phyloP scores from a whole-genome alignment of 1,140 invertebrate genomes.

The Drosophila pallidifrons region DNA sequence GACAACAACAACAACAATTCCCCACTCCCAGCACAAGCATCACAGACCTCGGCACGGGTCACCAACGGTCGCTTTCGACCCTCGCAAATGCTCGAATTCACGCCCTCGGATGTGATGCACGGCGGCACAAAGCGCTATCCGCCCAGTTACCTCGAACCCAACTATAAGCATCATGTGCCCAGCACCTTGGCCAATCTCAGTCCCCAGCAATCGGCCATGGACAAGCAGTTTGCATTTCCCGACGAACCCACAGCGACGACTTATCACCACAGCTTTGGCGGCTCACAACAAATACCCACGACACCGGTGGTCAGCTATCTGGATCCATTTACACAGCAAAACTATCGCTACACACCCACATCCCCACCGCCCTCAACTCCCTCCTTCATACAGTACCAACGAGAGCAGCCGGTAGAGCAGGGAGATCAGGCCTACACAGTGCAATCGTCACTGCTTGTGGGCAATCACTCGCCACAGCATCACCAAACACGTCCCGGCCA shows the following conservation, averaged over 20 bases:
- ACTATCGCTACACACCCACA: slow-evolving; percentile 62
- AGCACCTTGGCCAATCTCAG: slow-evolving; percentile 37
- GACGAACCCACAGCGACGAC: slow-evolving; percentile 12
- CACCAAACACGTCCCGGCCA: slow-evolving; percentile 36
- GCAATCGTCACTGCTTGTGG: slow-evolving; percentile 78
- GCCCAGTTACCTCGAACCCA: slow-evolving; percentile 70
- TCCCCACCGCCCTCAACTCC: slow-evolving; percentile 50
- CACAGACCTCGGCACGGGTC: slow-evolving; percentile 53
- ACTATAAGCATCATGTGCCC: slow-evolving; percentile 66
- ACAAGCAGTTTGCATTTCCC: slow-evolving; percentile 73
- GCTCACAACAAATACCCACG: slow-evolving; percentile 63
- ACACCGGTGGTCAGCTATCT: slow-evolving; percentile 76
- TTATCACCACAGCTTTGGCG: slow-evolving; percentile 47
- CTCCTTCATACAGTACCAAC: slow-evolving; percentile 27
- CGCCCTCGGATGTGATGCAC: slow-evolving; percentile 70
- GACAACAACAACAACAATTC: slow-evolving; percentile 1
- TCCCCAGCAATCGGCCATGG: slow-evolving; percentile 46
- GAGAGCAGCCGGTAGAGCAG: slow-evolving; percentile 43
- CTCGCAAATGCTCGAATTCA: slow-evolving; percentile 78
- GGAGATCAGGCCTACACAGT: slow-evolving; percentile 76
- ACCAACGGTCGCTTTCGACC: slow-evolving; percentile 64
- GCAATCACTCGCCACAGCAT: slow-evolving; percentile 50
- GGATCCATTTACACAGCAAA: slow-evolving; percentile 80
- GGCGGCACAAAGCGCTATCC: slow-evolving; percentile 61
- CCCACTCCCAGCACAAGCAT: not conserved